Conservation (phyloP, 2,113 vertebrate genomes). For the Blennius ocellaris region DNA sequence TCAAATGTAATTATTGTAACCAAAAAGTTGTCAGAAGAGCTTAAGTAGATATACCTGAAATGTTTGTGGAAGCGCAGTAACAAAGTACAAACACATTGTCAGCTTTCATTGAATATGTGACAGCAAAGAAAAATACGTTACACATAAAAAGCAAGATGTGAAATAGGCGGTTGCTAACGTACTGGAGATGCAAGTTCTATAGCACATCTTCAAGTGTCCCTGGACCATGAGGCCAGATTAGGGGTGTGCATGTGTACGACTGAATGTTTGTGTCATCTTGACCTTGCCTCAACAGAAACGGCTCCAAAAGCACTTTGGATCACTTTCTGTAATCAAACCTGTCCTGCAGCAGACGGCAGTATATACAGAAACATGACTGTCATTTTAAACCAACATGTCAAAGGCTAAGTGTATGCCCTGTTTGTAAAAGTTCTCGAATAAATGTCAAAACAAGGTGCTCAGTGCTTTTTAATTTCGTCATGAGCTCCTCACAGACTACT, state of each 20-base stretch:
- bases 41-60: too few species aligned
- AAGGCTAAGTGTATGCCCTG: constrained; percentile 19
- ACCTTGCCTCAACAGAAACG: background rate
- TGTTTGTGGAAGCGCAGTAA: too few species aligned
- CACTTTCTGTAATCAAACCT: constrained; percentile 1
- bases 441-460: constrained; percentile 16
- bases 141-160: too few species aligned
- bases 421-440: constrained; percentile 1
- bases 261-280: background rate
- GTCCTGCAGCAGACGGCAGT: background rate
- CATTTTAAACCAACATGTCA: constrained; percentile 3
- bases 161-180: too few species aligned
- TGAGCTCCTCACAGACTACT: background rate
- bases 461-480: background rate
- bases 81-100: too few species aligned
- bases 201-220: background rate
- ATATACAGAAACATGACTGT: background rate
- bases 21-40: too few species aligned
- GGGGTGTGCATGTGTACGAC: background rate
- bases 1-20: too few species aligned
- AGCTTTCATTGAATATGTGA: too few species aligned
- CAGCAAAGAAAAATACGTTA: too few species aligned
- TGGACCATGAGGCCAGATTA: background rate
- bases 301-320: constrained; percentile 7
- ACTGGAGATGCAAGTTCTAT: background rate